Percentiles rank a stretch among this genome's conserved stretches.
Conservation (phyloP, 2,888 invertebrate species). For the Eupelmus urozonus region DNA sequence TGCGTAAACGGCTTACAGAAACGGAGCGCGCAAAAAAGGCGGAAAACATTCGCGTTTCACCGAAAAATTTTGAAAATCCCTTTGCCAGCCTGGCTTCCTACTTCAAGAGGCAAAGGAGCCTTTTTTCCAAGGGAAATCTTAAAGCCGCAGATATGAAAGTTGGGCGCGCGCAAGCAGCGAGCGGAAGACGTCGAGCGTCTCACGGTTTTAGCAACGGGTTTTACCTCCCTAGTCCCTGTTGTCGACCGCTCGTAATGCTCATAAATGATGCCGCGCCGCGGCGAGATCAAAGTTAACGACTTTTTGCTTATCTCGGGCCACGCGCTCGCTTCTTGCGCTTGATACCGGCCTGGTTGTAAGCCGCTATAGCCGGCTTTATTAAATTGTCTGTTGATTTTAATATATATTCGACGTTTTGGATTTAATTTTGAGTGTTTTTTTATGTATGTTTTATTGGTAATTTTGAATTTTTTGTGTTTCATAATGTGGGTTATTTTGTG, state of each 20-base stretch:
- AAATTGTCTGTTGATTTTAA: background rate
- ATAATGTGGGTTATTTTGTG: too few relatives aligned
- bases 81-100: too few relatives aligned
- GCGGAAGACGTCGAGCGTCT: background rate
- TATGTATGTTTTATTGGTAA: too few relatives aligned
- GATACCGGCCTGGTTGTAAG: background rate
- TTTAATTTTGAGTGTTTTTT: too few relatives aligned
- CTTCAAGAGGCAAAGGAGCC: background rate
- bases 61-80: background rate
- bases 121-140: background rate
- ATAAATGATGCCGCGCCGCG: background rate
- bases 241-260: background rate
- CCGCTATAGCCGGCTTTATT: background rate
- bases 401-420: background rate
- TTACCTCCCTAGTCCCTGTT: background rate
- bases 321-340: background rate
- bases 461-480: too few relatives aligned
- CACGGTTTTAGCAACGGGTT: slow-evolving; percentile 21
- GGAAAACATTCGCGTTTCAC: background rate
- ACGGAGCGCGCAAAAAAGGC: background rate
- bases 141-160: background rate
- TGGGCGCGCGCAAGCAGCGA: background rate
- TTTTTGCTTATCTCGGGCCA: slow-evolving; percentile 21
- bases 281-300: slow-evolving; percentile 35
- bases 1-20: background rate